A percentile compares a stretch with the other conserved stretches of the same genome.
These are phyloP conservation scores for Lepisosteus oculatus DNA, from an alignment of 2,113 vertebrate species.

Conservation along the genomic window DNA sequence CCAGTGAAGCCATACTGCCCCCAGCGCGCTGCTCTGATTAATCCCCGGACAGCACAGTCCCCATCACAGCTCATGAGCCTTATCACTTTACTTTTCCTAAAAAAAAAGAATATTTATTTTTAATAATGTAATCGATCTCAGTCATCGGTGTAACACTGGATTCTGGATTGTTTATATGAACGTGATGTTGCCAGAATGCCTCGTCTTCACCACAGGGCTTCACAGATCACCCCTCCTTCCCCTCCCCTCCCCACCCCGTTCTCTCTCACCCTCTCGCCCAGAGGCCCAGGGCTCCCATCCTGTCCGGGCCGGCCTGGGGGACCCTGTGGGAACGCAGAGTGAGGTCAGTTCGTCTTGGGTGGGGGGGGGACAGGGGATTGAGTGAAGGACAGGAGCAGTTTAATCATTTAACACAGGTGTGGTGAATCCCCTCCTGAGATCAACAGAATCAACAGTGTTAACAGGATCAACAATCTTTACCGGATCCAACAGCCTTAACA, in stretches of 20 bases:
- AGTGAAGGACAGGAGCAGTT: background rate
- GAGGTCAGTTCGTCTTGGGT: too few species aligned
- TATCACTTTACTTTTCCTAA: too few species aligned
- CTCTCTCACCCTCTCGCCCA: slow-evolving; percentile 68
- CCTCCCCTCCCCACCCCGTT: background rate
- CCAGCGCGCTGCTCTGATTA: too few species aligned
- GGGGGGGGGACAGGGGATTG: background rate
- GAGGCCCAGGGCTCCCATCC: slow-evolving; percentile 54
- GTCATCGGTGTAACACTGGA: too few species aligned
- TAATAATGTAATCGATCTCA: background rate
- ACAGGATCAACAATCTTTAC: too few species aligned
- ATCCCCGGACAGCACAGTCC: too few species aligned
- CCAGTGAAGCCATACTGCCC: too few species aligned
- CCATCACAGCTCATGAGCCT: too few species aligned
- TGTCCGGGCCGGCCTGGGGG: slow-evolving; percentile 60
- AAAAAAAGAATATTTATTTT: slow-evolving; percentile 8
- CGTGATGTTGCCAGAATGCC: too few species aligned
- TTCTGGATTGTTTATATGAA: too few species aligned
- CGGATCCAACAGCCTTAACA: too few species aligned
- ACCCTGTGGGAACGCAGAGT: slow-evolving; percentile 57
- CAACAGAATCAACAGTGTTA: too few species aligned
- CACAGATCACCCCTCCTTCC: background rate
- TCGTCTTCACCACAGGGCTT: background rate
- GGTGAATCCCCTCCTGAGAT: background rate
- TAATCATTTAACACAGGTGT: background rate